Percentiles rank a stretch among this genome's conserved stretches.
Evolutionary conservation across 2,113 vertebrate species (phyloP).

Genomic region (Psilopsiagon aurifrons): DNA sequence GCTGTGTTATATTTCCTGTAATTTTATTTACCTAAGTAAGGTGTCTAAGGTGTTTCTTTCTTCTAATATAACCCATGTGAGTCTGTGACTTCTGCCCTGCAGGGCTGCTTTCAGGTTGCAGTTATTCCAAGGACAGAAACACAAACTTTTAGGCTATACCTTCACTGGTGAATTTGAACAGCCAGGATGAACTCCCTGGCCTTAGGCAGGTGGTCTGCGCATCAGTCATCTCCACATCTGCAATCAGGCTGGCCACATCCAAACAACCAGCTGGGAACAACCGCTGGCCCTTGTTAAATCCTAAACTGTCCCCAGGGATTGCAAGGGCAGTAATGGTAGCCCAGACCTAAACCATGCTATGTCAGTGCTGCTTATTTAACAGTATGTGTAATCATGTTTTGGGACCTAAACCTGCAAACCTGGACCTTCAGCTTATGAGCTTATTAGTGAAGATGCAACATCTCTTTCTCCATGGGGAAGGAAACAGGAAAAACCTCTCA

Average conservation of each 20-base stretch:
- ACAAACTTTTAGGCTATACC: not conserved
- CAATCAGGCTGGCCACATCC: not conserved
- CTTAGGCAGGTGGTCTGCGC: not conserved
- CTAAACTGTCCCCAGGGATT: not conserved
- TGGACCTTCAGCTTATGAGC: not conserved
- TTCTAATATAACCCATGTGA: not conserved
- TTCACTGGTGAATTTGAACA: not conserved
- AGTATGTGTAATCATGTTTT: not conserved
- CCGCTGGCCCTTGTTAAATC: not conserved
- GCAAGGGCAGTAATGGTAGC: not conserved
- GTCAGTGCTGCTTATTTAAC: not conserved
- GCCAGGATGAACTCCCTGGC: not conserved
- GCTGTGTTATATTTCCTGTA: not conserved
- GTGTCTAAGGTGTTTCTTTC: not conserved
- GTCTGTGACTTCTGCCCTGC: not conserved
- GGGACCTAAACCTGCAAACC: not conserved
- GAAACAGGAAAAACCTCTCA: constrained; percentile 38
- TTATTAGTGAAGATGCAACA: not conserved
- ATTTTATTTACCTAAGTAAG: not conserved
- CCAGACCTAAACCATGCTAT: not conserved
- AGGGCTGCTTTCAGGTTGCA: not conserved
- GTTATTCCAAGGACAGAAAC: not conserved
- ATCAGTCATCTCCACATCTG: not conserved
- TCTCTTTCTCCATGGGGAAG: not conserved
- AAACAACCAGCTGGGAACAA: not conserved